Conservation (phyloP, 1,140 invertebrate species). For the Formica exsecta region DNA sequence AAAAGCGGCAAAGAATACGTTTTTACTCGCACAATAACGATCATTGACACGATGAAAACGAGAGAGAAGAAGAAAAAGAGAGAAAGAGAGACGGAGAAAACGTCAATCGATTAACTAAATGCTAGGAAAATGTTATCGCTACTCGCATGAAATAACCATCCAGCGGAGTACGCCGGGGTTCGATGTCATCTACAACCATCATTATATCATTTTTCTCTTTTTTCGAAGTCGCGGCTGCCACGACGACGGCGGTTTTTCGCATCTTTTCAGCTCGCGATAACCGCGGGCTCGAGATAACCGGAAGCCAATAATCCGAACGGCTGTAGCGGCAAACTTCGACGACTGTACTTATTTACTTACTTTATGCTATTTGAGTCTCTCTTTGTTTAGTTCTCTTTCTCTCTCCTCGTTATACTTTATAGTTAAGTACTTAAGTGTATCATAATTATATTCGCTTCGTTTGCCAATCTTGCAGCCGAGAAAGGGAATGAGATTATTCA, state of each 20-base stretch:
- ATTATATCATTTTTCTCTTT: constrained; percentile 7
- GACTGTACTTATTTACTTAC: constrained; percentile 60
- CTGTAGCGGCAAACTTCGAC: constrained; percentile 48
- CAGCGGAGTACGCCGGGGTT: constrained; percentile 60
- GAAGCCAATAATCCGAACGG: constrained; percentile 45
- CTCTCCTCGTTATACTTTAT: neutral
- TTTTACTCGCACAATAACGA: constrained; percentile 48
- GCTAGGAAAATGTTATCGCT: constrained; percentile 76
- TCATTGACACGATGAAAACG: constrained; percentile 14
- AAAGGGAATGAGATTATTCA: constrained; percentile 31
- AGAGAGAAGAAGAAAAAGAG: neutral
- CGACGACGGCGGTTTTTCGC: neutral
- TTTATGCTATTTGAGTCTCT: constrained; percentile 48
- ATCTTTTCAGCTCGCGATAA: constrained; percentile 56
- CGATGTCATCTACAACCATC: constrained; percentile 44
- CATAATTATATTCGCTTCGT: constrained; percentile 52
- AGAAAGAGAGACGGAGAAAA: neutral
- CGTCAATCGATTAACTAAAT: constrained; percentile 73
- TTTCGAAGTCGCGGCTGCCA: neutral
- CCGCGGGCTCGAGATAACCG: constrained; percentile 29
- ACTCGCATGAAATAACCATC: constrained; percentile 74
- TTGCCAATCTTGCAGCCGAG: constrained; percentile 31
- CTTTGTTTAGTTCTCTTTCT: neutral
- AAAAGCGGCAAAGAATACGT: neutral
- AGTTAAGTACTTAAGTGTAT: constrained; percentile 51